These are phyloP conservation scores for Parasteatoda lunata DNA, from an alignment of 2,888 invertebrate species.

Conservation along the genomic window DNA sequence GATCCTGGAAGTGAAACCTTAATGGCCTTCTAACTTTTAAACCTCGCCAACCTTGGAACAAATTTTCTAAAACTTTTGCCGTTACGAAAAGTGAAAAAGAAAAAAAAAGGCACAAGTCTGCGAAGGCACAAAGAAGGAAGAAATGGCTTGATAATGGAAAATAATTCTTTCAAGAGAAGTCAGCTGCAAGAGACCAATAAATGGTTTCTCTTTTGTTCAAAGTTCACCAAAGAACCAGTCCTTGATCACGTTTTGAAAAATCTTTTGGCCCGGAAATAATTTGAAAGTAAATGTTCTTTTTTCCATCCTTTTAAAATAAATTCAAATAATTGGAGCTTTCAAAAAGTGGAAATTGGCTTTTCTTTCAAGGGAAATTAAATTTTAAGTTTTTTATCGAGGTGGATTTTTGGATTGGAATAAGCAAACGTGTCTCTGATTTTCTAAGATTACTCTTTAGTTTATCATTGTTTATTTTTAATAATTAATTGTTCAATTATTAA, in stretches of 20 bases:
- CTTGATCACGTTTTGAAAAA: conserved; percentile 45
- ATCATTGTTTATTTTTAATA: too few species aligned
- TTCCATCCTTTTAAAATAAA: not conserved
- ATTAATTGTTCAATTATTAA: too few species aligned
- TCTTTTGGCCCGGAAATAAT: conserved; percentile 21
- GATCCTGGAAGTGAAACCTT: too few species aligned
- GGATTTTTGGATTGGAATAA: too few species aligned
- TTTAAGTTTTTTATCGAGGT: too few species aligned
- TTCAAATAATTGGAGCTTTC: not conserved
- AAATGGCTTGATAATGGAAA: conserved; percentile 25
- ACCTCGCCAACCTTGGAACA: conserved; percentile 13
- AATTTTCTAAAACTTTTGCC: not conserved
- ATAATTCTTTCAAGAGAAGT: conserved; percentile 22
- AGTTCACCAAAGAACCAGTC: not conserved
- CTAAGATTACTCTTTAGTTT: too few species aligned
- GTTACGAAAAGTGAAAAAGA: conserved; percentile 11
- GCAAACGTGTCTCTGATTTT: too few species aligned
- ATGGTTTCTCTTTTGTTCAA: conserved; percentile 32
- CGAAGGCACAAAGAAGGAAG: conserved; percentile 10
- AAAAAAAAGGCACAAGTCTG: not conserved
- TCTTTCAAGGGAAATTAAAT: not conserved
- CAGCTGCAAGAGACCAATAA: conserved; percentile 27
- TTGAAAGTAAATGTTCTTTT: not conserved
- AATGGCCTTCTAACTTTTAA: too few species aligned
- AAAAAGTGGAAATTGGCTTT: not conserved